Evolutionary conservation across 2,113 vertebrate genomes (phyloP), one percentile per base, ranked within the genome.

Genomic region (Pipa parva): DNA sequence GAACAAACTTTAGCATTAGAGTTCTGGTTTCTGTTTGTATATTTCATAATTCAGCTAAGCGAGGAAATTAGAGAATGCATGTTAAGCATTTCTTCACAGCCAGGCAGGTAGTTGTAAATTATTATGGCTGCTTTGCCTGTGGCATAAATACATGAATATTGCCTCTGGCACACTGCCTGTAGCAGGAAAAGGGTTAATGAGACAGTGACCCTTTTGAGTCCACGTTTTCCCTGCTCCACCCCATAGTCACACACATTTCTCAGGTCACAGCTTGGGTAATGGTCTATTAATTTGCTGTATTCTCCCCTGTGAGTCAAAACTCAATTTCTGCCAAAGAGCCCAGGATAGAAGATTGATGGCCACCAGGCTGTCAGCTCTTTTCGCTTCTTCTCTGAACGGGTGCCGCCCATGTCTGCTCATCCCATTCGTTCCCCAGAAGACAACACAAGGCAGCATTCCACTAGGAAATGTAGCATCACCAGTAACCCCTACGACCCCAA

Each of bases 261-360:
- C 87, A 94, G 93, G 95, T 98, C 95, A 98, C 87, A 46, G 91
- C 88, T 90, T 97, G 94, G 94, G 92, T 98, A 96, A 99, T 96
- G 94, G 90, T 91, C 92, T 93, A 97, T 99, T 99, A 94, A 98
- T 99, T 98, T 98, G 93, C 92, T 95, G 89, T 85, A 74, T 91
- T 89, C 88, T 95, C 89, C 85, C 88, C 88, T 89, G 91, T 90
- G 92, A 92, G 90, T 85, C 89, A 92, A 59, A 93, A 95, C 92
- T 93, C 92, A 92, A 93, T 94, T 93, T 92, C 89, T 89, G 85
- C 80, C 82, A 7, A 71, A 83, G 80, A 80, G 82, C 85, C 84
- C 83, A 87, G 81, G 83, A 83, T 75, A 60, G 20, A 90, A 96
- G 97, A 99, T 97, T 91, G 97, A 98, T 98, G 90, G 91, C 94